phyloP scores from a whole-genome alignment of 2,888 invertebrate species.

The Oligia latruncula region DNA sequence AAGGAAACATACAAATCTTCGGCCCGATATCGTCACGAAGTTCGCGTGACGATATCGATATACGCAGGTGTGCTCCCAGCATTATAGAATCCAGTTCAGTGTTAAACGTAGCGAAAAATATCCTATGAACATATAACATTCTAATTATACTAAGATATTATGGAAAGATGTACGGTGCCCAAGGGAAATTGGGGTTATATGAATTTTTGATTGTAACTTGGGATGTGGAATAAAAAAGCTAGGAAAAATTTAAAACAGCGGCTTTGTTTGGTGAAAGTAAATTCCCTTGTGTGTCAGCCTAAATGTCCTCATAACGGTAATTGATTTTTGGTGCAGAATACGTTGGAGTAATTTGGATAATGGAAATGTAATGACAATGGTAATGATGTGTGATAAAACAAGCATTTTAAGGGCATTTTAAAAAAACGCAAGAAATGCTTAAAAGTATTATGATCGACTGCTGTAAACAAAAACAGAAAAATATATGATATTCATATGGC shows the following conservation, averaged over 20 bases:
- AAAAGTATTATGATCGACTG: no score
- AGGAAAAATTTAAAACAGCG: neutral
- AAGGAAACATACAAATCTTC: neutral
- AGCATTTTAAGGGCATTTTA: no score
- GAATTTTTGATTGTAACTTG: conserved; percentile 5
- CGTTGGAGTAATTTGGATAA: conserved; percentile 2
- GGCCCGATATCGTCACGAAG: neutral
- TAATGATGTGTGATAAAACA: neutral
- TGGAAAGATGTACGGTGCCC: conserved; percentile 30
- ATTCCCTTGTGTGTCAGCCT: conserved; percentile 14
- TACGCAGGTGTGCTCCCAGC: conserved; percentile 10
- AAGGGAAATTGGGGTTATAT: conserved; percentile 33
- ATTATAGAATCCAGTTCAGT: conserved; percentile 14
- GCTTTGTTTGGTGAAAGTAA: neutral
- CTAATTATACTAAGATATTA: conserved; percentile 33
- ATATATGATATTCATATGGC: no score
- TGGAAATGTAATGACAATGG: neutral
- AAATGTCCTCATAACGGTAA: neutral
- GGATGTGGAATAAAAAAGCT: conserved; percentile 3
- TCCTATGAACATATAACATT: conserved; percentile 11
- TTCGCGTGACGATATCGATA: neutral
- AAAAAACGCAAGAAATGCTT: no score
- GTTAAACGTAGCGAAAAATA: conserved; percentile 27
- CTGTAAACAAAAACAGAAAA: no score
- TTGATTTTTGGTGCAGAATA: conserved; percentile 1